Evolutionary conservation across 2,797 vertebrate genomes (phyloP).

Genomic region (Coregonus suidteri): DNA sequence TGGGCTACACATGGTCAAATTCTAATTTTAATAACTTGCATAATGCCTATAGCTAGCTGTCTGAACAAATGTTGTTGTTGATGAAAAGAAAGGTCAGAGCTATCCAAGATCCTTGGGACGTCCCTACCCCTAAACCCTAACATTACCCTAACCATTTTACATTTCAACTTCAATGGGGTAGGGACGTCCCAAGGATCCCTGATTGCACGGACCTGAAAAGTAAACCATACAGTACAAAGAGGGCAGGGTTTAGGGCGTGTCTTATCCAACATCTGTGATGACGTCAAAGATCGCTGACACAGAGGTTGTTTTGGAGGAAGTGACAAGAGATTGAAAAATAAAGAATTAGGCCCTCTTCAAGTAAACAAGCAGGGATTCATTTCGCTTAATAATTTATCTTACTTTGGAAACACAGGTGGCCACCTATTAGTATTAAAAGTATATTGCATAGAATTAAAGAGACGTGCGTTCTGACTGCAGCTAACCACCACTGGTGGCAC

Average conservation of each 20-base stretch:
- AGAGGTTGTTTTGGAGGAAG: slow-evolving; percentile 85
- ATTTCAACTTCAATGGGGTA: no score
- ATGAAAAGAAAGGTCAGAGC: no score
- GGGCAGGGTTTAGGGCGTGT: slow-evolving; percentile 53
- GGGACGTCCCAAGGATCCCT: no score
- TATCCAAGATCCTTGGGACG: no score
- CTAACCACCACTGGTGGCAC: neutral
- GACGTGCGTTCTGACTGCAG: neutral
- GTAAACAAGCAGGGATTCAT: slow-evolving; percentile 7
- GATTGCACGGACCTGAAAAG: no score
- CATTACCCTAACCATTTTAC: no score
- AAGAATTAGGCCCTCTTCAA: slow-evolving; percentile 6
- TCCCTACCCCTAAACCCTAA: no score
- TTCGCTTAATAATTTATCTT: neutral
- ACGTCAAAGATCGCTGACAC: slow-evolving; percentile 61
- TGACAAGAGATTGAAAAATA: slow-evolving; percentile 46
- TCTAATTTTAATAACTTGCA: no score
- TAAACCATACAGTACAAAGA: neutral
- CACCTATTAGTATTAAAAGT: neutral
- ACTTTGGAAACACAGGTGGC: neutral
- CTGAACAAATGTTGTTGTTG: no score
- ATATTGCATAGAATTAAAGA: neutral
- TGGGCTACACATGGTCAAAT: no score
- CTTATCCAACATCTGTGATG: slow-evolving; percentile 42
- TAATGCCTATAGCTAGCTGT: no score